Conservation (phyloP, 2,113 vertebrate genomes). For the Microtus richardsoni region DNA sequence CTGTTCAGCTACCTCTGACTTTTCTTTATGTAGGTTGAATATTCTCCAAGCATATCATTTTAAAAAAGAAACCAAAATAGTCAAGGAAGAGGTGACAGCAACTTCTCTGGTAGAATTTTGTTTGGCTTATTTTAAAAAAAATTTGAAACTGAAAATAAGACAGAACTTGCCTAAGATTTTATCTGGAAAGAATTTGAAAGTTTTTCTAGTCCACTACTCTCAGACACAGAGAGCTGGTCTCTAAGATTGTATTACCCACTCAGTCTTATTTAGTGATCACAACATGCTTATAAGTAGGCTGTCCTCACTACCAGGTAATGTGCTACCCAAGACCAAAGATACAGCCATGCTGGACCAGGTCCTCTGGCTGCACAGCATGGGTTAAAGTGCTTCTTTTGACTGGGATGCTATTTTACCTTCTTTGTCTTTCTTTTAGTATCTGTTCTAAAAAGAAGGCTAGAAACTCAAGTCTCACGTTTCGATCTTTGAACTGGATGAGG, state of each 20-base stretch:
- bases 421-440: neutral
- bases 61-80: neutral
- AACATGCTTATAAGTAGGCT: neutral
- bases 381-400: neutral
- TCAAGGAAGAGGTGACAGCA: conserved; percentile 46
- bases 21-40: conserved; percentile 14
- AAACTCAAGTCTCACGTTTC: neutral
- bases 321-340: neutral
- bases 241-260: neutral
- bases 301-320: neutral
- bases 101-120: neutral
- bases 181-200: conserved; percentile 26
- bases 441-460: conserved; percentile 20
- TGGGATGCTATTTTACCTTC: neutral
- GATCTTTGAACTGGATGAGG: neutral
- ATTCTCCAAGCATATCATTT: neutral
- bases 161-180: conserved; percentile 12
- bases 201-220: conserved; percentile 6
- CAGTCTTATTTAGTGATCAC: neutral
- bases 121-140: conserved; percentile 1
- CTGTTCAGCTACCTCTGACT: conserved; percentile 29
- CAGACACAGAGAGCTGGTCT: neutral
- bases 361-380: neutral
- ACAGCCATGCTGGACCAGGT: neutral
- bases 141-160: conserved; percentile 18